These are phyloP conservation scores for Rhamphomyia laevipes DNA, from an alignment of 2,888 invertebrate species.

Conservation along the genomic window DNA sequence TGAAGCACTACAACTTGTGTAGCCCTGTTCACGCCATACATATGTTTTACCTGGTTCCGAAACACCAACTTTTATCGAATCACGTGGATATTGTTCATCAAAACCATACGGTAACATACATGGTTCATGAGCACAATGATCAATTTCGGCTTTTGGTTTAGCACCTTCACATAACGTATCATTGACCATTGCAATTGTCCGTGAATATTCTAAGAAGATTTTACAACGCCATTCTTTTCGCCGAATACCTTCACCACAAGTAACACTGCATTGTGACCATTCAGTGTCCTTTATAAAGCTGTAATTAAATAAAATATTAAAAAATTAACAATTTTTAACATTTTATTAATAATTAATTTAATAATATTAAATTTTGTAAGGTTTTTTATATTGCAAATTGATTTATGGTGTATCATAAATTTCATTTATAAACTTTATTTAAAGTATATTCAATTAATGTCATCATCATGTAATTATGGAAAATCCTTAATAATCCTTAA, in stretches of 20 bases:
- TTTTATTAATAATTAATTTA: too few relatives aligned
- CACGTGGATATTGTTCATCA: conserved; percentile 35
- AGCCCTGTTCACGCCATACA: conserved; percentile 81
- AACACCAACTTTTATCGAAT: conserved; percentile 51
- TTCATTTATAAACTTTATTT: too few relatives aligned
- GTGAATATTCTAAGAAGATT: conserved; percentile 84
- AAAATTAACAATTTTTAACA: too few relatives aligned
- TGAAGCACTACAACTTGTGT: conserved; percentile 86
- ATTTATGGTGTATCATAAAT: too few relatives aligned
- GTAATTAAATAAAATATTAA: conserved; percentile 17
- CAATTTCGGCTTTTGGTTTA: conserved; percentile 70
- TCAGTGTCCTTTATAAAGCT: conserved; percentile 82
- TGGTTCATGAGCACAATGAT: conserved; percentile 67
- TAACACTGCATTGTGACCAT: conserved; percentile 86
- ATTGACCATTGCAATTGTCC: conserved; percentile 76
- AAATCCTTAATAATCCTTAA: too few relatives aligned
- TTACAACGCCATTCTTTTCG: conserved; percentile 85
- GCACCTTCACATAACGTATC: conserved; percentile 79
- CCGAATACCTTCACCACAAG: conserved; percentile 83
- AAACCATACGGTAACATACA: conserved; percentile 56
- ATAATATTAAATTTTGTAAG: too few relatives aligned
- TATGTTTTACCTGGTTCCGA: conserved; percentile 69
- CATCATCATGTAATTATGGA: too few relatives aligned
- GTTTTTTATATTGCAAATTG: too few relatives aligned
- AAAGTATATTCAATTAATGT: too few relatives aligned